Evolutionary conservation across 2,797 vertebrate species (phyloP), one percentile per base, ranked within the genome.

Genomic region (Cercopithecus petaurista): DNA sequence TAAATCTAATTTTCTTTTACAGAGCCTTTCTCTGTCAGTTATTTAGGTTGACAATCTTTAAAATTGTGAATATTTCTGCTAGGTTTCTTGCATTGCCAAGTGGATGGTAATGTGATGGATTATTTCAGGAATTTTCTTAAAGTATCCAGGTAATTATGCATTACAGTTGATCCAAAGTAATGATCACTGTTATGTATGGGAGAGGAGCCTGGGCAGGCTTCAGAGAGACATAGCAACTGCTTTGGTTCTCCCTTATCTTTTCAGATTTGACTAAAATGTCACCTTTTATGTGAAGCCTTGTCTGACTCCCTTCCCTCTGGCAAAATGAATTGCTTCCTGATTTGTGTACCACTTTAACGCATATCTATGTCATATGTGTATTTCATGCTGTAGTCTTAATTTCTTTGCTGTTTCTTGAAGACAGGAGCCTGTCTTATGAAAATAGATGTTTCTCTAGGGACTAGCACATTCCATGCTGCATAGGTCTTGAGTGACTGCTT

Each of bases 101-200:
- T 88, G 33, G 46, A 85, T 48, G 43, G 33, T 86, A 82, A 55
- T 72, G 22, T 86, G n/a, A 89, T 43, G 50, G 50, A n/a, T 89
- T 92, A 75, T 91, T 88, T 91, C 30, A 92, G 28, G 43, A 26
- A 55, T 43, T 96, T 93, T 88, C 67, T 87, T 75, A 7, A 96
- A 75, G 55, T 88, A 41, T 70, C 19, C 41, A 67, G 70, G 46
- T 94, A 61, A 93, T n/a, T 80, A 13, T 70, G n/a, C 52, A 55
- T 52, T 87, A 46, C 48, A 48, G 75, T 22, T 43, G 19, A 48
- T 82, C 14, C 50, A 36, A 11, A 75, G 7, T 55, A 70, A 55
- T 33, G n/a, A 84, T 87, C 6, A 4, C 36, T 73, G 19, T 13
- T 93, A 41, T 24, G 0, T 41, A 12, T 21, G 9, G 59, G 43